Conservation (phyloP, 2,797 vertebrate genomes). For the Rhinogobio ventralis region DNA sequence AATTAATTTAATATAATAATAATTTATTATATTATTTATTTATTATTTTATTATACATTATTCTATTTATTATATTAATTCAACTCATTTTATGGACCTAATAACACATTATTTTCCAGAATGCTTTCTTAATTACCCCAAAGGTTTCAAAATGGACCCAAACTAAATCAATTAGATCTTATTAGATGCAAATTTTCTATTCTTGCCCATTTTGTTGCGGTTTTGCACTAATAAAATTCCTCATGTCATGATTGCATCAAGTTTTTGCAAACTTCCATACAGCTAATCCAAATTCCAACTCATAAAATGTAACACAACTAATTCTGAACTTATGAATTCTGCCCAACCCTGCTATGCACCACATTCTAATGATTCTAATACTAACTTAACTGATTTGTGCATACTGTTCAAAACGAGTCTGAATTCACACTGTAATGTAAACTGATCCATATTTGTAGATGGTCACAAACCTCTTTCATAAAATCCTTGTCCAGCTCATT, state of each 20-base stretch:
- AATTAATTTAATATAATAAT: not conserved
- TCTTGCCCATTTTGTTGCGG: not conserved
- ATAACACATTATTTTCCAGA: not conserved
- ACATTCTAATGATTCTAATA: not conserved
- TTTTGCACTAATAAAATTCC: not conserved
- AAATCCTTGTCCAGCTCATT: conserved; percentile 88
- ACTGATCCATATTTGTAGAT: not conserved
- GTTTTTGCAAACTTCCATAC: not conserved
- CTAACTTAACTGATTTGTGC: not conserved
- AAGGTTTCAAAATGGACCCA: not conserved
- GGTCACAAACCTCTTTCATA: conserved; percentile 83
- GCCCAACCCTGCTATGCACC: not conserved
- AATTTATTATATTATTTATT: not conserved
- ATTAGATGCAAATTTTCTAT: not conserved
- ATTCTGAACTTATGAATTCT: not conserved
- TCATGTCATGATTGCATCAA: not conserved
- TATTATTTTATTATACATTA: not conserved
- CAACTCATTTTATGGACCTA: not conserved
- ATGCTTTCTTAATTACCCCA: not conserved
- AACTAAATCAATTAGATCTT: not conserved
- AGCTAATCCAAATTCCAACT: not conserved
- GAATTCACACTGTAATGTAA: not conserved
- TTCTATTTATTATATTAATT: not conserved
- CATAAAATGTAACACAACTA: not conserved
- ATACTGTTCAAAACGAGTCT: not conserved